phyloP scores from a whole-genome alignment of 1,140 invertebrate species.

The Drosophila nebulosa region DNA sequence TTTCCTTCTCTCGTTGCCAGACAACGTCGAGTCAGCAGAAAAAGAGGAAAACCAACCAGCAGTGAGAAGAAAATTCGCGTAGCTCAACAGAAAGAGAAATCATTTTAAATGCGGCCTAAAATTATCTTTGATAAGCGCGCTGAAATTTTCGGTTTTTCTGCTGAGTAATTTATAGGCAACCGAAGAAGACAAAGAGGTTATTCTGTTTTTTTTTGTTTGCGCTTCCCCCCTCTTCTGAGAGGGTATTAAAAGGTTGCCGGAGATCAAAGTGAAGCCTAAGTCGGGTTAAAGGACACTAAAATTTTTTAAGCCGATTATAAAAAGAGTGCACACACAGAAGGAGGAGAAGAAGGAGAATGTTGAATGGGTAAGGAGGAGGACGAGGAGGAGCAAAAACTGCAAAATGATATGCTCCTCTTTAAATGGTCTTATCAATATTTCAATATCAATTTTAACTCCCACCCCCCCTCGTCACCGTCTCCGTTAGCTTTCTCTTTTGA shows the following conservation, averaged over 20 bases:
- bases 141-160: slow-evolving; percentile 61
- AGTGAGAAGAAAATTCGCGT: slow-evolving; percentile 7
- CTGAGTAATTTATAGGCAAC: slow-evolving; percentile 17
- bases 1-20: slow-evolving; percentile 30
- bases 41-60: neutral
- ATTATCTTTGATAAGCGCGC: slow-evolving; percentile 56
- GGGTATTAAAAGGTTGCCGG: slow-evolving; percentile 12
- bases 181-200: neutral
- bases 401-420: neutral
- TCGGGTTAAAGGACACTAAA: slow-evolving; percentile 1
- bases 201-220: too few species aligned
- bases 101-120: slow-evolving; percentile 62
- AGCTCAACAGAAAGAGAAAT: slow-evolving; percentile 47
- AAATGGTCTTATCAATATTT: neutral
- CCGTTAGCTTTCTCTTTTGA: slow-evolving; percentile 20
- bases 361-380: neutral
- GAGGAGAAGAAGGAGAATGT: too few species aligned
- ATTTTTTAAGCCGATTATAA: slow-evolving; percentile 8
- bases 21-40: slow-evolving; percentile 55
- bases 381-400: neutral
- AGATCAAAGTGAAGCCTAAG: slow-evolving; percentile 14
- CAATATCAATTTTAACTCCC: neutral
- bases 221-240: neutral
- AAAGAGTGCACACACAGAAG: neutral
- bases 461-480: neutral